phyloP scores from a whole-genome alignment of 2,113 vertebrate species.

The Prietella phreatophila region DNA sequence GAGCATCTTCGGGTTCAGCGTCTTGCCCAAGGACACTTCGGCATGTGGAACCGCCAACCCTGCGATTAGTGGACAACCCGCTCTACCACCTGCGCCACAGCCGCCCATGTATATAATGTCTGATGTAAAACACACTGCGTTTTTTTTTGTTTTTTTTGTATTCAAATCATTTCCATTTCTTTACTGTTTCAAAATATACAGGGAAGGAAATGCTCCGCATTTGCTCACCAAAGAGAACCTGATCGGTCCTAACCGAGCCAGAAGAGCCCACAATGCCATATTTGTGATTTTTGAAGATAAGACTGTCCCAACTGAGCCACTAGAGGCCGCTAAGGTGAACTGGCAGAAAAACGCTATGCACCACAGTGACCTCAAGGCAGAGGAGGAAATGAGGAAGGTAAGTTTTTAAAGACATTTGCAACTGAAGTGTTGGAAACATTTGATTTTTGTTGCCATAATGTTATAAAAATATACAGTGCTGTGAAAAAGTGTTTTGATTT shows the following conservation, averaged over 20 bases:
- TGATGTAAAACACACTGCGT: neutral
- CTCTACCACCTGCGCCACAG: too few relatives aligned
- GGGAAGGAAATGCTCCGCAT: slow-evolving; percentile 75
- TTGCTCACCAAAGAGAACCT: slow-evolving; percentile 77
- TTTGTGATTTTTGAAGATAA: slow-evolving; percentile 86
- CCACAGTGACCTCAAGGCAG: slow-evolving; percentile 71
- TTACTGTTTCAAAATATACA: slow-evolving; percentile 38
- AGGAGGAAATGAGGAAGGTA: slow-evolving; percentile 74
- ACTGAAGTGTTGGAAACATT: neutral
- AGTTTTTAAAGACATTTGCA: neutral
- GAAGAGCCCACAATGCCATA: slow-evolving; percentile 90
- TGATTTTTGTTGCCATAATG: neutral
- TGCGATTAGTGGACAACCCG: too few relatives aligned
- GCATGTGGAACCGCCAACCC: too few relatives aligned
- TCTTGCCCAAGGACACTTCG: too few relatives aligned
- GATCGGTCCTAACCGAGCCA: slow-evolving; percentile 84
- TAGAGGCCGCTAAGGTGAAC: slow-evolving; percentile 81
- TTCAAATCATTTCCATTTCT: neutral
- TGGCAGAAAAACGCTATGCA: slow-evolving; percentile 81
- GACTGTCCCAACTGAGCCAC: slow-evolving; percentile 72
- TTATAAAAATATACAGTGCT: too few relatives aligned
- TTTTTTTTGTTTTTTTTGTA: neutral
- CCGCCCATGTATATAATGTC: too few relatives aligned
- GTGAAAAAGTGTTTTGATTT: too few relatives aligned
- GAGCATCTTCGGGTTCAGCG: too few relatives aligned